phyloP scores from a whole-genome alignment of 2,797 vertebrate genomes.

The Hydrolagus colliei region DNA sequence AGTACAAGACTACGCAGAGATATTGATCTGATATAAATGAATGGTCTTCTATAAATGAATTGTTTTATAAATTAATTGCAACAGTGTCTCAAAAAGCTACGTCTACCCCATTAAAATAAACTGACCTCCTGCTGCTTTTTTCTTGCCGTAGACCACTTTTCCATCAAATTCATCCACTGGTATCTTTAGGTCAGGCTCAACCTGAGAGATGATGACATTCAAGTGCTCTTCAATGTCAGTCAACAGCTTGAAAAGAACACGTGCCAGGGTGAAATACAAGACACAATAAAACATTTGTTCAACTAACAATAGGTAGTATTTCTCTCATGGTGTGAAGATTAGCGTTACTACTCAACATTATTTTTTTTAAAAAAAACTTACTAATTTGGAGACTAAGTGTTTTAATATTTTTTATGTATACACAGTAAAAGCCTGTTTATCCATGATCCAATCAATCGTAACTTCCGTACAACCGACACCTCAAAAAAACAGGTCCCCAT shows the following conservation, averaged over 20 bases:
- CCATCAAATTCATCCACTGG: constrained; percentile 94
- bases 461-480: no score
- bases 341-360: not conserved
- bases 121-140: constrained; percentile 72
- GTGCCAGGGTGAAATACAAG: not conserved
- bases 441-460: no score
- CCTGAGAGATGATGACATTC: constrained; percentile 92
- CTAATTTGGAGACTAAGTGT: no score
- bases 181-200: constrained; percentile 89
- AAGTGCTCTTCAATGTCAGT: constrained; percentile 93
- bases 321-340: not conserved
- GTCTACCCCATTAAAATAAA: not conserved
- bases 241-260: constrained; percentile 62
- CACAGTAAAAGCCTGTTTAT: no score
- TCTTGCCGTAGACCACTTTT: constrained; percentile 88
- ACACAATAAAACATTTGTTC: constrained; percentile 3
- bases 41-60: no score
- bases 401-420: no score
- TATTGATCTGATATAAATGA: no score
- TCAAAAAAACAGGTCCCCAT: no score
- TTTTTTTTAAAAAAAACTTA: no score
- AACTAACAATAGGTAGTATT: not conserved
- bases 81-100: not conserved
- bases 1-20: no score
- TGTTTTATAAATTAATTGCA: not conserved